These are phyloP conservation scores for Tetrax tetrax DNA, from an alignment of 2,113 vertebrate genomes.

Conservation along the genomic window DNA sequence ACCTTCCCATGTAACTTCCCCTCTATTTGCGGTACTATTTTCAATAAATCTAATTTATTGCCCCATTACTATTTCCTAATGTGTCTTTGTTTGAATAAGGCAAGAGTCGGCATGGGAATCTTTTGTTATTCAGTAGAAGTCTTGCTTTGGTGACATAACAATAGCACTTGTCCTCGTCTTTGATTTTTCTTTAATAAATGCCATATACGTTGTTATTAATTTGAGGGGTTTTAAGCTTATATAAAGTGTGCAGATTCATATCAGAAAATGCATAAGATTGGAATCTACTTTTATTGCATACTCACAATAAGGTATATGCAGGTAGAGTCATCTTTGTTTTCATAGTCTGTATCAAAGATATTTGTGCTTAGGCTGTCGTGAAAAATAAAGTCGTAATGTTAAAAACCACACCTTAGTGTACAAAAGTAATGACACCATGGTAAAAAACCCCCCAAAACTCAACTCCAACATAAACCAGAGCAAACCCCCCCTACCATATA, in stretches of 20 bases:
- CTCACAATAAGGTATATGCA: background rate
- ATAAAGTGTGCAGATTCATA: slow-evolving; percentile 23
- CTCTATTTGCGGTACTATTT: slow-evolving; percentile 10
- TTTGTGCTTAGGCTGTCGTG: background rate
- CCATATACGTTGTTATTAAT: background rate
- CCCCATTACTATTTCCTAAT: background rate
- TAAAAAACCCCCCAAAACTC: background rate
- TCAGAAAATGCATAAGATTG: background rate
- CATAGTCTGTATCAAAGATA: background rate
- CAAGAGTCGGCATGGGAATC: slow-evolving; percentile 14
- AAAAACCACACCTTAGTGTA: background rate
- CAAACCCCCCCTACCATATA: slow-evolving; percentile 49
- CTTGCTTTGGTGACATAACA: background rate
- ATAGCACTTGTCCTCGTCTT: background rate
- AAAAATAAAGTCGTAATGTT: background rate
- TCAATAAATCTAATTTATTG: slow-evolving; percentile 32
- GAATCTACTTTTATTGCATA: background rate
- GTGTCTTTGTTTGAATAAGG: slow-evolving; percentile 50
- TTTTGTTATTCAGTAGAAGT: slow-evolving; percentile 29
- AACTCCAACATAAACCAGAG: background rate
- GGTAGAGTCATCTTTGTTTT: background rate
- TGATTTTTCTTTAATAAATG: slow-evolving; percentile 3
- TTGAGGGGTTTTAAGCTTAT: background rate
- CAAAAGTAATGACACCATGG: background rate
- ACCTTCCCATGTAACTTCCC: slow-evolving; percentile 42